phyloP scores from a whole-genome alignment of 2,797 vertebrate genomes.

The Oophaga sylvatica region DNA sequence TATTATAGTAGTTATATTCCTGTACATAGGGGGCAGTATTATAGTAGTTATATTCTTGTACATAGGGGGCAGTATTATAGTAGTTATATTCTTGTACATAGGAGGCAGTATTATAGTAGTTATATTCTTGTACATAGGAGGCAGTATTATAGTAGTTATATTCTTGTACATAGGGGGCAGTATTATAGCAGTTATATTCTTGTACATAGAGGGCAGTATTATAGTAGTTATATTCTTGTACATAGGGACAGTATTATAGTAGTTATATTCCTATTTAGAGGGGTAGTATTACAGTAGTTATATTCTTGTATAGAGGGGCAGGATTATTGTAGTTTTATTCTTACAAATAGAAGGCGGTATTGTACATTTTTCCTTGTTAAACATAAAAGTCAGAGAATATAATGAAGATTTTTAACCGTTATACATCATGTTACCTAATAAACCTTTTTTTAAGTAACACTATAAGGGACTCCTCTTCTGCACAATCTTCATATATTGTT shows the following conservation, averaged over 20 bases:
- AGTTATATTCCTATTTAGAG: not conserved
- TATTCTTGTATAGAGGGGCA: not conserved
- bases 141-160: slow-evolving; percentile 1
- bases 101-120: not conserved
- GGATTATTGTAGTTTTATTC: not conserved
- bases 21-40: not conserved
- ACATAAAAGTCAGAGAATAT: not conserved
- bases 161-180: not conserved
- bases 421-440: too few relatives aligned
- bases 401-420: too few relatives aligned
- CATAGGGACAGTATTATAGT: not conserved
- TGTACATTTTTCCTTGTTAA: not conserved
- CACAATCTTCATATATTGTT: not conserved
- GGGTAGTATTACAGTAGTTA: not conserved
- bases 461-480: not conserved
- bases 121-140: not conserved
- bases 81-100: not conserved
- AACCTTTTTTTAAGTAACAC: too few relatives aligned
- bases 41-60: not conserved
- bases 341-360: not conserved
- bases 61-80: not conserved
- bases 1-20: not conserved
- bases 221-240: slow-evolving; percentile 1
- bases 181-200: too few relatives aligned
- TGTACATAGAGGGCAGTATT: too few relatives aligned